phyloP scores from a whole-genome alignment of 2,888 invertebrate species.

The Caenorhabditis uteleia region DNA sequence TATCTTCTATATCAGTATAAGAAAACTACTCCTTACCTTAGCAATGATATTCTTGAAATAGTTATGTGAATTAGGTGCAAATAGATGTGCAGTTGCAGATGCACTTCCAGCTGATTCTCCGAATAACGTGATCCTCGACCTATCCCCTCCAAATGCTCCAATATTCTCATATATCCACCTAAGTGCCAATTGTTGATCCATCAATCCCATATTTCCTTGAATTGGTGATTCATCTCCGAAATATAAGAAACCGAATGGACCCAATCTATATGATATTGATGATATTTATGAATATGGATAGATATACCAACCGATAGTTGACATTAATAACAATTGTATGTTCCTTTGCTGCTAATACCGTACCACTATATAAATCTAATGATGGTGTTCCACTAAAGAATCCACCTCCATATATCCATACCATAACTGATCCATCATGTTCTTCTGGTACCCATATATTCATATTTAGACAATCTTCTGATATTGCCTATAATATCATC shows the following conservation, averaged over 20 bases:
- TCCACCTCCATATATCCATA: slow-evolving; percentile 70
- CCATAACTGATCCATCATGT: slow-evolving; percentile 68
- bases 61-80: slow-evolving; percentile 85
- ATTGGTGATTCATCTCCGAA: slow-evolving; percentile 80
- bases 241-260: slow-evolving; percentile 91
- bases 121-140: slow-evolving; percentile 73
- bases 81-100: slow-evolving; percentile 74
- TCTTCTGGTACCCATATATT: slow-evolving; percentile 85
- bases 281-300: background rate
- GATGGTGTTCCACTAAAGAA: slow-evolving; percentile 67
- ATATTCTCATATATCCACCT: slow-evolving; percentile 92
- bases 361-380: slow-evolving; percentile 72
- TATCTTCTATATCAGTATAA: background rate
- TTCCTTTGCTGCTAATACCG: slow-evolving; percentile 69
- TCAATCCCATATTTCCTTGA: slow-evolving; percentile 87
- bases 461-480: slow-evolving; percentile 92
- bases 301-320: slow-evolving; percentile 60
- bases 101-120: slow-evolving; percentile 95
- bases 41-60: slow-evolving; percentile 72
- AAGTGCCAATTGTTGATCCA: slow-evolving; percentile 92
- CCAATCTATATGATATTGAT: slow-evolving; percentile 78
- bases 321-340: slow-evolving; percentile 67
- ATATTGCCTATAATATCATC: slow-evolving; percentile 46
- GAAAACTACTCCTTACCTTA: slow-evolving; percentile 42
- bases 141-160: slow-evolving; percentile 88